These are phyloP conservation scores for Microhierax caerulescens DNA, from an alignment of 2,797 vertebrate species.

Conservation along the genomic window DNA sequence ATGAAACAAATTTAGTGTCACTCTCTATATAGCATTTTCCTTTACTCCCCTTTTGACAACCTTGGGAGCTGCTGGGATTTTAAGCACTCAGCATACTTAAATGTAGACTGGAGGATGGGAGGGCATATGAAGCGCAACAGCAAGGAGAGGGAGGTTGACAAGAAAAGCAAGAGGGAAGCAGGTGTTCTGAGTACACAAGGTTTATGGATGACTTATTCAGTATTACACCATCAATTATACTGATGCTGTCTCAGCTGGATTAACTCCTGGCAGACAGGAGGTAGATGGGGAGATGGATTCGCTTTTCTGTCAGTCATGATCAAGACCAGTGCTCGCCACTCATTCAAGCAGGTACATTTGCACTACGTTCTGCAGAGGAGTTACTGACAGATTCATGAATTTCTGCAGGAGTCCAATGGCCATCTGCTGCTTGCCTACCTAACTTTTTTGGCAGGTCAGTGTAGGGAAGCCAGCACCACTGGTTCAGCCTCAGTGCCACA, in stretches of 20 bases:
- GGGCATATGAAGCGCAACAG: background rate
- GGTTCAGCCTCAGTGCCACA: background rate
- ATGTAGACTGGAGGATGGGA: background rate
- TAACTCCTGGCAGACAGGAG: background rate
- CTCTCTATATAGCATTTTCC: background rate
- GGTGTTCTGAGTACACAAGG: background rate
- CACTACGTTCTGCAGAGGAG: background rate
- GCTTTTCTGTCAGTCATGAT: background rate
- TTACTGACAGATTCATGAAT: background rate
- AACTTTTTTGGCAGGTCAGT: background rate
- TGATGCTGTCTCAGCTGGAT: background rate
- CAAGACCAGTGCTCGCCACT: background rate
- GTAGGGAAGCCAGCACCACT: background rate
- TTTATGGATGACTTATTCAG: background rate
- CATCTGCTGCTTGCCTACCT: background rate
- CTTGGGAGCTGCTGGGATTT: background rate
- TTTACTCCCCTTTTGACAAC: background rate
- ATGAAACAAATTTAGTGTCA: background rate
- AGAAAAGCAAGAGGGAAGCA: background rate
- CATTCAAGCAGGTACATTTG: rapidly evolving
- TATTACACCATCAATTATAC: background rate
- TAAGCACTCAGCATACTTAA: background rate
- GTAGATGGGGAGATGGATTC: background rate
- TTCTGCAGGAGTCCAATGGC: background rate
- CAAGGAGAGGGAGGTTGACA: background rate